Evolutionary conservation across 2,113 vertebrate genomes (phyloP).

Genomic region (Perca fluviatilis): DNA sequence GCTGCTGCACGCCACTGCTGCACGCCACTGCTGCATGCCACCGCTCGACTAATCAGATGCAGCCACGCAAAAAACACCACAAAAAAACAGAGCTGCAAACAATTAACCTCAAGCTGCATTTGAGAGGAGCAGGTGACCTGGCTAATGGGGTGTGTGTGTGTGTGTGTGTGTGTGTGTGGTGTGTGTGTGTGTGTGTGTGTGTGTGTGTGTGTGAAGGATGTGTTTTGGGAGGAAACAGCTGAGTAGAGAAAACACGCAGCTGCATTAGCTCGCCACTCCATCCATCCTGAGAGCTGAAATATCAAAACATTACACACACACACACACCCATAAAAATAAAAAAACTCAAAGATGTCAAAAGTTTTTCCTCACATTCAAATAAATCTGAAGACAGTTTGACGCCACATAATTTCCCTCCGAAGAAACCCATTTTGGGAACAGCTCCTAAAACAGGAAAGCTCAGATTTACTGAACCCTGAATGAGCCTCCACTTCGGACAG

Average conservation of each 20-base stretch:
- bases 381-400: not conserved
- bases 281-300: slow-evolving; percentile 42
- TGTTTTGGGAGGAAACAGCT: slow-evolving; percentile 51
- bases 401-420: not conserved
- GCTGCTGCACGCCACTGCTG: not conserved
- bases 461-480: slow-evolving; percentile 30
- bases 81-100: slow-evolving; percentile 23
- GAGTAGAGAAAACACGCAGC: slow-evolving; percentile 52
- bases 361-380: not conserved
- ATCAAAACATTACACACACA: not conserved
- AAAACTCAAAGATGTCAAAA: not conserved
- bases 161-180: slow-evolving; percentile 29
- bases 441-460: not conserved
- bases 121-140: slow-evolving; percentile 78
- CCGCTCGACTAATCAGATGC: slow-evolving; percentile 35
- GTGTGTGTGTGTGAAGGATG: too few relatives aligned
- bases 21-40: not conserved
- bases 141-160: slow-evolving; percentile 61
- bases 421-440: not conserved
- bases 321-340: slow-evolving; percentile 10
- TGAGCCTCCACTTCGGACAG: not conserved
- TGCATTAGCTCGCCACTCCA: slow-evolving; percentile 9
- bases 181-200: not conserved
- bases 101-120: slow-evolving; percentile 45
- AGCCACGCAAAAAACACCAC: not conserved